phyloP scores from a whole-genome alignment of 2,888 invertebrate genomes.

The Drosophila kanekoi region DNA sequence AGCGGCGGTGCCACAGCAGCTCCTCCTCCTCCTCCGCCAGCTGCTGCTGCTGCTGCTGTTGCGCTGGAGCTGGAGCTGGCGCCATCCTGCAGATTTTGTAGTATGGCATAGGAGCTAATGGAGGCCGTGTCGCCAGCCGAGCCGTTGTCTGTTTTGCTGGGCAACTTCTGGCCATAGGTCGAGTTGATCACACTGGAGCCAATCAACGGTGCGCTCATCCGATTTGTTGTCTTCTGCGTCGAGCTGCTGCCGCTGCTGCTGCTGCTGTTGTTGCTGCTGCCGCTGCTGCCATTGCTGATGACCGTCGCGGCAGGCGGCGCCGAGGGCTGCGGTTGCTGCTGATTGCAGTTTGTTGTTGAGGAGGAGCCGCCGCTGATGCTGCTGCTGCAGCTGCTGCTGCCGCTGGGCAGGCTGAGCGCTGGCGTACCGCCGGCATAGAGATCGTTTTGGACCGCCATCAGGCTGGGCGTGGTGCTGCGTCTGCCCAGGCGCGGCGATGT shows the following conservation, averaged over 20 bases:
- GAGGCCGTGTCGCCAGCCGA: constrained; percentile 73
- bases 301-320: constrained; percentile 80
- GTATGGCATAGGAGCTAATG: constrained; percentile 81
- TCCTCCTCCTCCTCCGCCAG: constrained; percentile 19
- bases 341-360: constrained; percentile 2
- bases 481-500: constrained; percentile 87
- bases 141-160: constrained; percentile 71
- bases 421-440: constrained; percentile 80
- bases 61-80: constrained; percentile 11
- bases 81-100: constrained; percentile 81
- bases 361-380: constrained; percentile 58
- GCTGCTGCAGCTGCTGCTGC: constrained; percentile 46
- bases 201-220: constrained; percentile 84
- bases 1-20: constrained; percentile 85
- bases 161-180: constrained; percentile 69
- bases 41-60: constrained; percentile 19
- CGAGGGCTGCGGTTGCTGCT: constrained; percentile 70
- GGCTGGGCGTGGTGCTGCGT: constrained; percentile 84
- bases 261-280: constrained; percentile 27
- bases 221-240: constrained; percentile 82
- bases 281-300: constrained; percentile 63
- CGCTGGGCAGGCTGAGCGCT: constrained; percentile 74
- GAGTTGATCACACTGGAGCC: constrained; percentile 72
- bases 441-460: constrained; percentile 85
- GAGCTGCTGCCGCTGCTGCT: constrained; percentile 36